phyloP scores from a whole-genome alignment of 1,140 invertebrate species.

The Drosophila insularis region DNA sequence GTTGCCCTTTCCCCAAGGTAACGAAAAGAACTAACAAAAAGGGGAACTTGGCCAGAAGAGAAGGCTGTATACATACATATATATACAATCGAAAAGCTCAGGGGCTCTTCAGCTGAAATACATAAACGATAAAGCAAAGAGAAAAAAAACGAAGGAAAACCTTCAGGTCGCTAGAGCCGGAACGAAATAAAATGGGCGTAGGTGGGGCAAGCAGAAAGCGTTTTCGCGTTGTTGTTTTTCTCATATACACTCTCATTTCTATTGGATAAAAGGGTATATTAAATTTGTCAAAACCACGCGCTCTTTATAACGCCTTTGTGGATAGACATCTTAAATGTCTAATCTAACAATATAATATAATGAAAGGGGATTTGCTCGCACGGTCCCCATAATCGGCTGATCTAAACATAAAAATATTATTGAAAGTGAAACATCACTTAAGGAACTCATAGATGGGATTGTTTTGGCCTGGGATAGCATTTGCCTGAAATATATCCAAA shows the following conservation, averaged over 20 bases:
- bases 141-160: not conserved
- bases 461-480: no score
- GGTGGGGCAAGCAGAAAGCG: not conserved
- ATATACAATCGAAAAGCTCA: not conserved
- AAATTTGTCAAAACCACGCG: not conserved
- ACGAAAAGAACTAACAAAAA: not conserved
- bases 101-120: constrained; percentile 1
- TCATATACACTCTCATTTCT: not conserved
- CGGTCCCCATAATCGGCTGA: no score
- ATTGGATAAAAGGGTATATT: not conserved
- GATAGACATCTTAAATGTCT: no score
- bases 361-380: no score
- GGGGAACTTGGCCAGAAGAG: not conserved
- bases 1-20: not conserved
- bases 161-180: not conserved
- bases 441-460: no score
- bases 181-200: not conserved
- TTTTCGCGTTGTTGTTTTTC: not conserved
- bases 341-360: no score
- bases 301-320: no score
- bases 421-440: no score
- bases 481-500: no score
- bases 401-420: no score
- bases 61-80: not conserved
- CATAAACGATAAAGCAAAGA: not conserved